Evolutionary conservation across 2,113 vertebrate species (phyloP).

Genomic region (Chaetodon trifascialis): DNA sequence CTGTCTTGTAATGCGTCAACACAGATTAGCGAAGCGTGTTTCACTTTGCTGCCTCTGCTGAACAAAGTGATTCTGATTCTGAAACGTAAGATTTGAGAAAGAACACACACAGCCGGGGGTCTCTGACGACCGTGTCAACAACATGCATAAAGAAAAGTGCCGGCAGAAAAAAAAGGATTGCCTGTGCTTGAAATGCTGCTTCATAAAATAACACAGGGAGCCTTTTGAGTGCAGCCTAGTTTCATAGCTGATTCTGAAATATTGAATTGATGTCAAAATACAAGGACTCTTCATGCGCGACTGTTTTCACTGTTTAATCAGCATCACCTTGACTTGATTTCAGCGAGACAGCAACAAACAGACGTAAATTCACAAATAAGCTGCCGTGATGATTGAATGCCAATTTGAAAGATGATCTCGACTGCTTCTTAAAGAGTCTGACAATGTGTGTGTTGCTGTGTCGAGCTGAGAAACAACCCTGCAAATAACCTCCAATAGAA

Average conservation of each 20-base stretch:
- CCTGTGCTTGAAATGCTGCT: neutral
- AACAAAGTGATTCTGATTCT: neutral
- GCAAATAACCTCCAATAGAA: neutral
- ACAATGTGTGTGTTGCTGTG: too few species aligned
- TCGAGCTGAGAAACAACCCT: neutral
- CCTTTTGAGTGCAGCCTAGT: neutral
- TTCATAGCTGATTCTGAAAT: neutral
- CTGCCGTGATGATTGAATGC: neutral
- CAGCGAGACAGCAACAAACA: neutral
- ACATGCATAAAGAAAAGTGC: slow-evolving; percentile 9
- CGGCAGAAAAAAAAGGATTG: neutral
- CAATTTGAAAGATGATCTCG: neutral
- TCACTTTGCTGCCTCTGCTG: neutral
- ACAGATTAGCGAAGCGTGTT: neutral
- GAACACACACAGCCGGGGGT: neutral
- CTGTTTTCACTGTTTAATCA: neutral
- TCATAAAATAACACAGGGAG: neutral
- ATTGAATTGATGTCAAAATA: neutral
- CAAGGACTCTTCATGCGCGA: neutral
- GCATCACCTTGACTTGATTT: neutral
- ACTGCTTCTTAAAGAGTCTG: too few species aligned
- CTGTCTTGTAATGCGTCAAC: neutral
- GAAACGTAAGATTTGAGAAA: neutral
- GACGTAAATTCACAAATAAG: neutral
- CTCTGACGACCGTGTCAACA: neutral